Base-by-base conservation (phyloP, 2,113 vertebrate species). In the Passer domesticus region DNA sequence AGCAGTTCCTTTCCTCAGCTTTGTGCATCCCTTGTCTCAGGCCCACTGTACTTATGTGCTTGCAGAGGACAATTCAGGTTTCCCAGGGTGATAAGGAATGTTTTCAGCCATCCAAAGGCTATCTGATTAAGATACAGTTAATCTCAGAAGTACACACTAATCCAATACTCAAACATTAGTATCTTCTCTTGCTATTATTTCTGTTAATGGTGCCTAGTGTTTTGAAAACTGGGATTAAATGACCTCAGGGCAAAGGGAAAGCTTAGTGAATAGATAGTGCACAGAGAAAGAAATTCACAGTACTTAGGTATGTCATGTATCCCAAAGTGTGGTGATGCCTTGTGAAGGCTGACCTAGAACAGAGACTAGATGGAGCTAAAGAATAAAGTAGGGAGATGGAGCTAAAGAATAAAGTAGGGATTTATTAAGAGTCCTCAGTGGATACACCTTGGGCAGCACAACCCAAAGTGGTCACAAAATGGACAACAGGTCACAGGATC, bases 41-140 rank as follows among this genome's bases (percentile, higher is more conserved):
- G 49, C 33, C 22, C 11, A 11, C 31, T 59, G 49, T 6, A 74
- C 64, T 47, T 41, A 37, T 10, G 21, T 41, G 41, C 77, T 72
- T 68, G 70, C 21, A 80, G 81, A 81, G 11, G 41, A 37, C 9
- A 79, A 62, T 44, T 92, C 50, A 56, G 8, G 33, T 69, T 90
- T 88, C 79, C 47, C 35, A 66, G 27, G 28, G 43, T 67, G 62
- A 94, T 82, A 93, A 69, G 24, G 87, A 89, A 92, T 82, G 94
- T 95, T 97, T 95, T 74, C 83, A 84, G 41, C n/a, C 75, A 58
- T 37, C 13, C 62, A 67, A 69, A 25, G 7, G 37, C 70, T 72
- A 28, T 21, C 52, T 35, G 49, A 75, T 37, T 68, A 72, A 50
- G 23, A 76, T 46, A 58, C 17, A 60, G 22, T 43, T 64, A n/a